These are phyloP conservation scores for Orthosia cruda DNA, from an alignment of 2,888 invertebrate species.

Conservation along the genomic window DNA sequence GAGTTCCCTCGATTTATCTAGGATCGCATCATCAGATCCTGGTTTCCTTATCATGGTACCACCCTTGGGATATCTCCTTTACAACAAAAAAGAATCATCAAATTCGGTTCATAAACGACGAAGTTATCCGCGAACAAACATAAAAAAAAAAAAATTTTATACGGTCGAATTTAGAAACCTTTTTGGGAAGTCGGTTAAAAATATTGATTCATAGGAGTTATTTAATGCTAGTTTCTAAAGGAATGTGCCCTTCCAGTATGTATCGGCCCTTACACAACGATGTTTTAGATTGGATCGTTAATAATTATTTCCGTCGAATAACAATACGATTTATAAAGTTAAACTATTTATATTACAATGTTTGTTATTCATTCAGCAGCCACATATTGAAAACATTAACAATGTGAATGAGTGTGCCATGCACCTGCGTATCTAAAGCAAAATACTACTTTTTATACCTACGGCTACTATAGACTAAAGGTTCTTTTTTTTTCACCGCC, in stretches of 20 bases:
- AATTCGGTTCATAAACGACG: too few relatives aligned
- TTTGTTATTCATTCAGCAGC: slow-evolving; percentile 62
- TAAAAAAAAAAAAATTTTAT: too few relatives aligned
- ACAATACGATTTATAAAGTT: slow-evolving; percentile 65
- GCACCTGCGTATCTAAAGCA: slow-evolving; percentile 65
- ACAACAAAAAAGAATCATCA: too few relatives aligned
- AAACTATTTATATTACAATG: slow-evolving; percentile 63
- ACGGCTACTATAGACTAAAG: too few relatives aligned
- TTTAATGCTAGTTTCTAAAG: slow-evolving; percentile 1
- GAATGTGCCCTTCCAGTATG: slow-evolving; percentile 35
- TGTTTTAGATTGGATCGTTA: slow-evolving; percentile 55
- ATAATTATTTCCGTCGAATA: slow-evolving; percentile 61
- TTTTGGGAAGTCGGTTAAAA: too few relatives aligned
- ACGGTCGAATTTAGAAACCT: too few relatives aligned
- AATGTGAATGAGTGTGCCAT: slow-evolving; percentile 56
- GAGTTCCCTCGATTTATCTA: too few relatives aligned
- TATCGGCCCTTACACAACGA: slow-evolving; percentile 22
- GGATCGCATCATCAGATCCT: too few relatives aligned
- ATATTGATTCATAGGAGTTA: slow-evolving; percentile 1
- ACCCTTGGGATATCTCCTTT: too few relatives aligned
- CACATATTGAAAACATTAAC: slow-evolving; percentile 65
- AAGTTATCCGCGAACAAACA: too few relatives aligned
- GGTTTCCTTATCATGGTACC: too few relatives aligned
- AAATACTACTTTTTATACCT: slow-evolving; percentile 51
- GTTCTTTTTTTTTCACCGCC: not conserved